Evolutionary conservation across 2,888 invertebrate genomes (phyloP).

Genomic region (Calephelis perditalis): DNA sequence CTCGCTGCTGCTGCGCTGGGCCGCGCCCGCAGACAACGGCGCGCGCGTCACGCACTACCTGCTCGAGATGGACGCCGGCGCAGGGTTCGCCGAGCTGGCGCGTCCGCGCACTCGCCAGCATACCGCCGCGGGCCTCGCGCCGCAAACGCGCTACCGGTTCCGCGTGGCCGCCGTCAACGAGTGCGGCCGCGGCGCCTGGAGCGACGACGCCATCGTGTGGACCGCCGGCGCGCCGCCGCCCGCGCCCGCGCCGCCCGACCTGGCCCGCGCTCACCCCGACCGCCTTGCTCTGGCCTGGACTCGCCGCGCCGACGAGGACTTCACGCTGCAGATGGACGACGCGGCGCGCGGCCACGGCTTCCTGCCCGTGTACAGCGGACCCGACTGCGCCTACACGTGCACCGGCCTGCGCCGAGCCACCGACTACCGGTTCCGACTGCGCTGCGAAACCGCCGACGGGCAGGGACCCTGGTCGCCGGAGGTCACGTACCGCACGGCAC

Average conservation of each 20-base stretch:
- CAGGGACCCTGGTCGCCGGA: conserved; percentile 89
- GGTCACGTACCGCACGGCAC: conserved; percentile 86
- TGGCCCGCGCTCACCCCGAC: conserved; percentile 80
- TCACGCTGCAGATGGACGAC: conserved; percentile 89
- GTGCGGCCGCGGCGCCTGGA: conserved; percentile 85
- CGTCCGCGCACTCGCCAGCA: conserved; percentile 86
- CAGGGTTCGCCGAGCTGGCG: conserved; percentile 84
- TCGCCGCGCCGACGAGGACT: conserved; percentile 87
- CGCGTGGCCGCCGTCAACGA: conserved; percentile 91
- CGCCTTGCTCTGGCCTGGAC: conserved; percentile 86
- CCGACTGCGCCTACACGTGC: conserved; percentile 83
- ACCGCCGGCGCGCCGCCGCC: conserved; percentile 90
- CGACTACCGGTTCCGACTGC: conserved; percentile 89
- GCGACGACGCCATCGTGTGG: conserved; percentile 81
- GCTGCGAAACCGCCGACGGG: conserved; percentile 90
- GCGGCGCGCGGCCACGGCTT: conserved; percentile 85
- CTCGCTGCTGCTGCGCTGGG: conserved; percentile 84
- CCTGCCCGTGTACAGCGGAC: conserved; percentile 88
- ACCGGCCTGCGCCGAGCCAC: conserved; percentile 84
- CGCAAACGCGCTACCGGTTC: conserved; percentile 89
- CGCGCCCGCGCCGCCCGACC: conserved; percentile 86
- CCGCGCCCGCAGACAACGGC: conserved; percentile 87
- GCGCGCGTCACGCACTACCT: conserved; percentile 86
- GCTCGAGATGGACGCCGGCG: conserved; percentile 87
- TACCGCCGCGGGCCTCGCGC: conserved; percentile 84